Percentiles rank a stretch among this genome's conserved stretches.
These are phyloP conservation scores for Alectoris magna DNA, from an alignment of 2,797 vertebrate species.

Conservation along the genomic window DNA sequence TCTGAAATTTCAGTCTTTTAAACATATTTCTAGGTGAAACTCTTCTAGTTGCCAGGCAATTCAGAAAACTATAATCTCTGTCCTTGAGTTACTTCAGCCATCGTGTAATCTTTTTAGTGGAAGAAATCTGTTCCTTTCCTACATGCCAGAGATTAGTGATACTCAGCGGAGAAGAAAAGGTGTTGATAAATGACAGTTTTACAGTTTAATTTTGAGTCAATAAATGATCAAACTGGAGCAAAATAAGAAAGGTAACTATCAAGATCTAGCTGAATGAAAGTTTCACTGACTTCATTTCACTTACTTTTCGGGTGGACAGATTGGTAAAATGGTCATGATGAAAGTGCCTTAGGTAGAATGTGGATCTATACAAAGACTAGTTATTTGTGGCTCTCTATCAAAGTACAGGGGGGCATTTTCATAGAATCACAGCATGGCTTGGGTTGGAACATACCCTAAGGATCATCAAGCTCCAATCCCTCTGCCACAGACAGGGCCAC, in stretches of 20 bases:
- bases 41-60: not conserved
- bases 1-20: not conserved
- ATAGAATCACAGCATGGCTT: too few species aligned
- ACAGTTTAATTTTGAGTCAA: not conserved
- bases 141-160: not conserved
- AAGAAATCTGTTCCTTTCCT: not conserved
- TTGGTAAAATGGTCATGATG: not conserved
- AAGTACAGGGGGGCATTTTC: not conserved
- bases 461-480: too few species aligned
- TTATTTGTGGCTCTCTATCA: not conserved
- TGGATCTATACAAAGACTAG: not conserved
- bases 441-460: too few species aligned
- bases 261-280: not conserved
- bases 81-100: not conserved
- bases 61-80: not conserved
- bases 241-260: not conserved
- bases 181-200: not conserved
- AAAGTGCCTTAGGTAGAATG: not conserved
- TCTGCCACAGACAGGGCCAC: too few species aligned
- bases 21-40: not conserved
- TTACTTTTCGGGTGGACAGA: not conserved
- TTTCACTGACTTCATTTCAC: not conserved
- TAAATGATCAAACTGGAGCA: not conserved
- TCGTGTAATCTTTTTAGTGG: not conserved
- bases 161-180: not conserved